Base-by-base conservation (phyloP, 2,888 invertebrate species). In the Tipula unca region DNA sequence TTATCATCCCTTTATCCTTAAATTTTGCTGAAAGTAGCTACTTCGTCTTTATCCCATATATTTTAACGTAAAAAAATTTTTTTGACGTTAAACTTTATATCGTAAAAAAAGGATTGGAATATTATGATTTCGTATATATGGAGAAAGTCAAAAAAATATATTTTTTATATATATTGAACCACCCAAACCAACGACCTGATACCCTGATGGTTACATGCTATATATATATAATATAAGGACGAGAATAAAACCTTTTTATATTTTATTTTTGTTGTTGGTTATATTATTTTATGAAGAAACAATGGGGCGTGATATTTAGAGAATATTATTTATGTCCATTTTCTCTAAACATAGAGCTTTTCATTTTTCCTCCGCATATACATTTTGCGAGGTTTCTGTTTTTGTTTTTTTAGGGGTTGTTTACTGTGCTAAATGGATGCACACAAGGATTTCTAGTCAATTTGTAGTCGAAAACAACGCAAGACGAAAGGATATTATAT, bases 51-150 rank as follows among this genome's bases (percentile, higher is more conserved):
- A 69, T 69, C 69, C 69, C 69, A 69, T 69, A n/a, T n/a, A 69
- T 69, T 69, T 69, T 25, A 69, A 69, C 69, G 69, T 69, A 25
- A 25, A 69, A 48, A n/a, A 69, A 13, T 25, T 25, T 25, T 69
- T 69, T 69, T 69, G 69, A 69, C 69, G 69, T 69, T 69, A 69
- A 69, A 69, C 69, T 69, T 69, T 69, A 69, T 69, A 69, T 69
- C 69, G 69, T 69, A 69, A 69, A 69, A 48, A 69, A 69, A 69
- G 69, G 69, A 69, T 69, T 69, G 69, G 69, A 69, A 69, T 69
- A 69, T 69, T 69, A 69, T 25, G 69, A 69, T 69, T 69, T 69
- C 25, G 69, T 69, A 69, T 13, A 69, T 20, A 48, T n/a, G 5
- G 3, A 32, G 32, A 69, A 69, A 69, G 69, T 69, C 69, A 69